Evolutionary conservation across 2,113 vertebrate species (phyloP), one percentile per base, ranked within the genome.

Genomic region (Lates calcarifer): DNA sequence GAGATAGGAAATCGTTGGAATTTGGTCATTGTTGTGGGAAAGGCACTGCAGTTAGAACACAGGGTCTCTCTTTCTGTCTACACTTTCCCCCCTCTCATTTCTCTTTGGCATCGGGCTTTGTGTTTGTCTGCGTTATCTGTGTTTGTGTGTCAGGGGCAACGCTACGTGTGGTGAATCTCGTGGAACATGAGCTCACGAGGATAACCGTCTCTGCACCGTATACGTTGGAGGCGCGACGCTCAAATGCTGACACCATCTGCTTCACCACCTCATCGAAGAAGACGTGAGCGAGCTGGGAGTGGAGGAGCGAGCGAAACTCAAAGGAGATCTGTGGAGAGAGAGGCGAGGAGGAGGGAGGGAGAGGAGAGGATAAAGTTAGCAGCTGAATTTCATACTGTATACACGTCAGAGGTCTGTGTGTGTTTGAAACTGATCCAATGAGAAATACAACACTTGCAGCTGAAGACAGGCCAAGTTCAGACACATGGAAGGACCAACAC

Each of bases 261-360:
- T 99, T 99, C 61, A 99, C 97, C 61, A 99, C 98, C 94, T 99
- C 97, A 28, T 98, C 98, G 2, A 99, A 99, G 94, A 99, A 99
- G 5, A 99, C 77, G 0, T 96, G 95, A 24, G 97, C 96, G 0
- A 99, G 94, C 79, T 98, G 97, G 35, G 98, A 99, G 92, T 99
- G 98, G 22, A 99, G 91, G 79, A 99, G 95, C 8, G 98, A 99
- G 41, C 97, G 97, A 78, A 99, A 99, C 93, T 99, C 98, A 28
- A 99, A 99, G 70, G 98, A 98, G 91, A 98, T 94, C 98, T 99
- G 28, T 61, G 72, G 78, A 81, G 49, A 78, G n/a, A n/a, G n/a
- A n/a, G n/a, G n/a, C n/a, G n/a, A n/a, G n/a, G n/a, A n/a, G 81
- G 22, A 65, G 14, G 45, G 41, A 64, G 83, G 61, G 57, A 73